Base-by-base conservation (phyloP, 2,797 vertebrate genomes). In the Acanthurus tractus region DNA sequence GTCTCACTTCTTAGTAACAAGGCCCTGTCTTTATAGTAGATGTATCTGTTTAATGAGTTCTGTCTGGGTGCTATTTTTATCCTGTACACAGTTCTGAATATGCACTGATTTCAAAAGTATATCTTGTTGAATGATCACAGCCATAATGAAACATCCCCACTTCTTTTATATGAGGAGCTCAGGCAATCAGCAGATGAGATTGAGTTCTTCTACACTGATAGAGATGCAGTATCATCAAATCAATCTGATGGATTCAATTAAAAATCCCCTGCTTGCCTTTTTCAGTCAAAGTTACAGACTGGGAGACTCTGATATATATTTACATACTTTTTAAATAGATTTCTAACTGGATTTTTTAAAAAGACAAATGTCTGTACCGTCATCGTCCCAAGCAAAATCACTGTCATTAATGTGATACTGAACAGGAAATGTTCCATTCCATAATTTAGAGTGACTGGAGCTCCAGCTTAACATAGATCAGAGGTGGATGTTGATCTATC, bases 141-240 rank as follows among this genome's bases (percentile, higher is more conserved):
- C 75, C 80, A 74, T 91, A 92, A 93, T 93, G 92, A 93, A 93
- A 93, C 84, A 78, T 88, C 70, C 83, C 50, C 49, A 71, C 85
- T 90, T 81, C 90, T 91, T 94, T 93, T 90, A 91, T 92, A 86
- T 92, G 87, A 86, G 90, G 90, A 89, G 89, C 83, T 86, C 78
- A 86, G 85, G 90, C 92, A 93, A 93, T 93, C 92, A 93, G 87
- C 85, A 81, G 74, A 89, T 83, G 88, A 86, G 90, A 92, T 85
- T 89, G 91, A 92, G 87, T 91, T 89, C 82, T 86, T 86, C 79
- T 86, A 70, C 79, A n/a, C 83, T 83, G 87, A 93, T 90, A 86
- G 76, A 93, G 89, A 91, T 77, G 86, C 86, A 82, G 56, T 91
- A 90, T 88, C 86, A 74, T 86, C 78, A 81, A 87, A 92, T 93